A percentile compares a stretch with the other conserved stretches of the same genome.
phyloP scores from a whole-genome alignment of 2,888 invertebrate species.

The Lithophane leautieri region DNA sequence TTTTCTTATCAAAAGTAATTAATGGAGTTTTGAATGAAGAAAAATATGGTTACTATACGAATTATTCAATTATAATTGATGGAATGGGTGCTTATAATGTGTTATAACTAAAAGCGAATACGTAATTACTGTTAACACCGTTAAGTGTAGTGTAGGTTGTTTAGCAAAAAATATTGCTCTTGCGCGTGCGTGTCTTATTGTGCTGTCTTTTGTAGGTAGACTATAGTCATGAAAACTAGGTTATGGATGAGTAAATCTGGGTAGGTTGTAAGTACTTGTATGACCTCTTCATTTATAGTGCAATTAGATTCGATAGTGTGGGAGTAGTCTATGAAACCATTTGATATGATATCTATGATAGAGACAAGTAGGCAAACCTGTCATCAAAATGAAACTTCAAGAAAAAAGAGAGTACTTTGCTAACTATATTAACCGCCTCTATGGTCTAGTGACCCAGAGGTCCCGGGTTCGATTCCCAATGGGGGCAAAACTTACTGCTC shows the following conservation, averaged over 20 bases:
- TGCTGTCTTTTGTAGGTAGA: conserved; percentile 44
- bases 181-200: conserved; percentile 46
- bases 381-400: background rate
- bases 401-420: background rate
- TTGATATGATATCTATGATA: too few species aligned
- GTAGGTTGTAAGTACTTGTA: background rate
- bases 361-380: background rate
- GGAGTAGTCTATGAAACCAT: too few species aligned
- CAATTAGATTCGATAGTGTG: background rate
- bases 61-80: conserved; percentile 65
- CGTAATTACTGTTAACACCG: conserved; percentile 48
- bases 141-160: conserved; percentile 55
- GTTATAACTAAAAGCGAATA: conserved; percentile 49
- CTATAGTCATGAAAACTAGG: conserved; percentile 43
- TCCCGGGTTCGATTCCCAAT: too few species aligned
- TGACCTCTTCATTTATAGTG: background rate
- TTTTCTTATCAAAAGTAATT: conserved; percentile 59
- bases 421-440: background rate
- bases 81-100: conserved; percentile 56
- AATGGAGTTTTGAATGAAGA: conserved; percentile 60
- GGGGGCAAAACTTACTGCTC: too few species aligned
- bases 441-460: too few species aligned
- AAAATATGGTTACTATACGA: conserved; percentile 62
- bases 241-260: conserved; percentile 33
- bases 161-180: conserved; percentile 25